These are phyloP conservation scores for Drosophila mimica DNA, from an alignment of 2,888 invertebrate species.

Conservation along the genomic window DNA sequence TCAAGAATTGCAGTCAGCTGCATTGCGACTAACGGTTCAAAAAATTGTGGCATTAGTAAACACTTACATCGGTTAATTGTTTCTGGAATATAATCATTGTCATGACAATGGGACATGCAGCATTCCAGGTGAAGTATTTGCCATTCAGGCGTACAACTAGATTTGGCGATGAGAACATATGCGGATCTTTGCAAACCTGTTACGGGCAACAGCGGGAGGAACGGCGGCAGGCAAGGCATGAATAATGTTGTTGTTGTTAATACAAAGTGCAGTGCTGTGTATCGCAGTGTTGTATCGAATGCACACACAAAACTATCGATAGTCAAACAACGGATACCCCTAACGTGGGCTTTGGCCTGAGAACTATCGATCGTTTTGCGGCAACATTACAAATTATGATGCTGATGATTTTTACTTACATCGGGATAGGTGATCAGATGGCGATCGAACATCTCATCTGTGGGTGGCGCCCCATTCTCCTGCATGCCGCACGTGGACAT, in stretches of 20 bases:
- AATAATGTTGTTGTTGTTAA: slow-evolving; percentile 22
- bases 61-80: slow-evolving; percentile 90
- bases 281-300: slow-evolving; percentile 28
- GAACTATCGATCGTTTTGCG: slow-evolving; percentile 26
- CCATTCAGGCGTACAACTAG: slow-evolving; percentile 94
- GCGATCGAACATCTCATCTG: slow-evolving; percentile 88
- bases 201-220: slow-evolving; percentile 13
- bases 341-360: neutral
- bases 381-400: neutral
- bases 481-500: slow-evolving; percentile 92
- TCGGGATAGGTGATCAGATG: slow-evolving; percentile 86
- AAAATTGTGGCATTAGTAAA: neutral
- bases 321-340: neutral
- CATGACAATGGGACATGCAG: slow-evolving; percentile 95
- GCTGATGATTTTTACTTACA: slow-evolving; percentile 74
- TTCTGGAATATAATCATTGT: slow-evolving; percentile 94
- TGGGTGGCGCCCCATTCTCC: slow-evolving; percentile 86
- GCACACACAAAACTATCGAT: slow-evolving; percentile 34
- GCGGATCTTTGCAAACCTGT: slow-evolving; percentile 89
- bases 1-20: neutral
- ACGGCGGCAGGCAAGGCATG: slow-evolving; percentile 33
- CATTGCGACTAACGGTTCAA: neutral
- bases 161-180: slow-evolving; percentile 91
- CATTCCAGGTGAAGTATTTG: slow-evolving; percentile 95
- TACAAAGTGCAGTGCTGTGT: slow-evolving; percentile 33